Base-by-base conservation (phyloP, 2,888 invertebrate species). In the Darwinula stevensoni region DNA sequence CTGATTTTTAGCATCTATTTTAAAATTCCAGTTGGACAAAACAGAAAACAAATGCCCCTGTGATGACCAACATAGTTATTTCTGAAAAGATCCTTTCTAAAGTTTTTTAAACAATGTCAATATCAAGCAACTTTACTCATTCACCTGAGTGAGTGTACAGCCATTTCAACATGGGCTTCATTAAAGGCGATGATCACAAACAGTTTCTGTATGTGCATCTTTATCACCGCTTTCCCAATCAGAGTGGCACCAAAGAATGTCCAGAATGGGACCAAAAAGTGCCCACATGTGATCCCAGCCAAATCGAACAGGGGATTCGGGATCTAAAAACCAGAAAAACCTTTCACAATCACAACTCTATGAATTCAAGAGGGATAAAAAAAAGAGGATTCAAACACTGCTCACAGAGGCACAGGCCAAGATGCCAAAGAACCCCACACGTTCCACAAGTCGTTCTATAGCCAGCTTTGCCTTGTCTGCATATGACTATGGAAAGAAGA, bases 221-320 rank as follows among this genome's bases (percentile, higher is more conserved):
- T 94, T 40, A 94, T 69, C 34, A 91, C 63, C 17, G 91, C 91
- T 53, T 94, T 94, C 31, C 94, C 97, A 35, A 99, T 67, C 2
- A 97, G 61, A 0, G 97, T 99, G 36, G 97, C 97, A 22, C 94
- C 94, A 54, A 99, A 99, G 59, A 99, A 99, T 3, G 94, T 97
- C 86, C 91, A 91, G 56, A 99, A 99, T 11, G 97, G 94, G 42
- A 99, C 86, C 36, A 91, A 59, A 52, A 94, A 99, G 52, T 97
- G 94, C 1, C 97, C 97, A 50, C 94, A 97, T 0, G 88, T 94
- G 18, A 97, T 73, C 2, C 97, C 97, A 14, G 97, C 97, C 47
- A 99, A 58, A 54, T 99, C 97, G 53, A 99, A 99, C 36, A 99
- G 54, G 0, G 97, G 97, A 57, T 99, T 99, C n/a, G 97, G 97